A percentile compares a stretch with the other conserved stretches of the same genome.
These are phyloP conservation scores for Matsumyia berberina DNA, from an alignment of 2,888 invertebrate genomes.

Conservation along the genomic window DNA sequence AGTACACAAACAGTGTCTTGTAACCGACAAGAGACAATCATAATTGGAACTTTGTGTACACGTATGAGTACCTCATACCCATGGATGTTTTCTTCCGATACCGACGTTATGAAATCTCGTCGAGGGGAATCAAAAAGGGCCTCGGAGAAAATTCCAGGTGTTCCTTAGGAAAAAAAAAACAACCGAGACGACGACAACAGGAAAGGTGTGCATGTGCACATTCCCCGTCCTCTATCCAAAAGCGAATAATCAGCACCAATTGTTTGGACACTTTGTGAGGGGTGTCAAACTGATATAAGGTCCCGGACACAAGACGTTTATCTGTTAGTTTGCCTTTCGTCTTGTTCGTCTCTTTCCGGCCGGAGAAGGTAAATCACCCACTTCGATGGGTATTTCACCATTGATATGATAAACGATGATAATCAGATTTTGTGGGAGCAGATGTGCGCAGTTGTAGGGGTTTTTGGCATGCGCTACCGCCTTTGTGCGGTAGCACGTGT, in stretches of 20 bases:
- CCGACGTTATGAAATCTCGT: slow-evolving; percentile 23
- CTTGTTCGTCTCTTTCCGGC: slow-evolving; percentile 60
- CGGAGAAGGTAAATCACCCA: slow-evolving; percentile 37
- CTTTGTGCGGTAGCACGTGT: slow-evolving; percentile 47
- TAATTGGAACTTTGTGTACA: slow-evolving; percentile 33
- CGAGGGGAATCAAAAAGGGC: slow-evolving; percentile 58
- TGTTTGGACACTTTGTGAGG: slow-evolving; percentile 64
- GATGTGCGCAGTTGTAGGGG: slow-evolving; percentile 53
- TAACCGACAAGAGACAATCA: slow-evolving; percentile 23
- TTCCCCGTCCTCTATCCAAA: slow-evolving; percentile 50
- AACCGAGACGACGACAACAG: slow-evolving; percentile 19
- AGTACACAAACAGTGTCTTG: slow-evolving; percentile 48
- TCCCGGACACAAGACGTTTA: slow-evolving; percentile 44
- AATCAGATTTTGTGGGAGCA: slow-evolving; percentile 73
- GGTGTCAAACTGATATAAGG: slow-evolving; percentile 63
- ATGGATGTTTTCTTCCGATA: background rate
- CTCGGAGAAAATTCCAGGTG: slow-evolving; percentile 64
- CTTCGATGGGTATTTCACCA: slow-evolving; percentile 57
- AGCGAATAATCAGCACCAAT: slow-evolving; percentile 71
- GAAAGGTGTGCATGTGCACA: slow-evolving; percentile 65
- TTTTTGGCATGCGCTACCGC: slow-evolving; percentile 62
- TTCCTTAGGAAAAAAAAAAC: slow-evolving; percentile 30
- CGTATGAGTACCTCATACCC: background rate
- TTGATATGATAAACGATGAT: slow-evolving; percentile 72
- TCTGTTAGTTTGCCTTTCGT: slow-evolving; percentile 33